Percentiles rank a stretch among this genome's conserved stretches.
These are phyloP conservation scores for Sphinx pinastri DNA, from an alignment of 2,888 invertebrate species.

Conservation along the genomic window DNA sequence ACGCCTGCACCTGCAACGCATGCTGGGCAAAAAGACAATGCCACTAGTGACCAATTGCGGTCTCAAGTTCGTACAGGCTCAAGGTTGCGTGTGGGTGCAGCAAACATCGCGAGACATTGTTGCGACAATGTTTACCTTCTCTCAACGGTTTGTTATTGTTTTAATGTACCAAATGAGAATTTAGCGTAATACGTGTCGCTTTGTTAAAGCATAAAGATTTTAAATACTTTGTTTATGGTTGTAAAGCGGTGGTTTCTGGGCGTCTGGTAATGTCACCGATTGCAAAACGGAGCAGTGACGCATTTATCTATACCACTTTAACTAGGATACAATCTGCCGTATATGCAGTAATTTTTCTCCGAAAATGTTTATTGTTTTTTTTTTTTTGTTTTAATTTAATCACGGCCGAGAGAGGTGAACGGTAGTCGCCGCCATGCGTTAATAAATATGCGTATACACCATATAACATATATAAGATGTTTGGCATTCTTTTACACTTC, in stretches of 20 bases:
- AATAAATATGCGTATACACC: background rate
- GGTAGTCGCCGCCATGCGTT: background rate
- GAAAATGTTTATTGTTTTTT: background rate
- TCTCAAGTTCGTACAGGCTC: slow-evolving; percentile 72
- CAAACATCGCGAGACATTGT: slow-evolving; percentile 6
- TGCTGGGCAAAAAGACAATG: slow-evolving; percentile 68
- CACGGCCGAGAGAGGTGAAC: background rate
- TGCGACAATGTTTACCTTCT: slow-evolving; percentile 20
- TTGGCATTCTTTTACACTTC: too few relatives aligned
- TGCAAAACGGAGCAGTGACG: background rate
- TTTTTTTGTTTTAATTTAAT: too few relatives aligned
- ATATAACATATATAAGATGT: too few relatives aligned
- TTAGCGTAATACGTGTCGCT: slow-evolving; percentile 12
- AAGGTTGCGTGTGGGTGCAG: slow-evolving; percentile 43
- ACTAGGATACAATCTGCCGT: background rate
- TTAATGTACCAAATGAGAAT: slow-evolving; percentile 7
- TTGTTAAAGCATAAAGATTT: slow-evolving; percentile 2
- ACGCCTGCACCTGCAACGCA: slow-evolving; percentile 70
- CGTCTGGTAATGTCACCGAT: background rate
- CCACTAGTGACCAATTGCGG: slow-evolving; percentile 68
- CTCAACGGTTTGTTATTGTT: slow-evolving; percentile 22
- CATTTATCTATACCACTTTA: background rate
- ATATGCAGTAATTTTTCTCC: background rate
- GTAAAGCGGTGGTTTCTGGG: background rate
- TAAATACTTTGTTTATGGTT: background rate